Percentiles rank a stretch among this genome's conserved stretches.
Conservation (phyloP, 2,113 vertebrate genomes). For the Crypturellus undulatus region DNA sequence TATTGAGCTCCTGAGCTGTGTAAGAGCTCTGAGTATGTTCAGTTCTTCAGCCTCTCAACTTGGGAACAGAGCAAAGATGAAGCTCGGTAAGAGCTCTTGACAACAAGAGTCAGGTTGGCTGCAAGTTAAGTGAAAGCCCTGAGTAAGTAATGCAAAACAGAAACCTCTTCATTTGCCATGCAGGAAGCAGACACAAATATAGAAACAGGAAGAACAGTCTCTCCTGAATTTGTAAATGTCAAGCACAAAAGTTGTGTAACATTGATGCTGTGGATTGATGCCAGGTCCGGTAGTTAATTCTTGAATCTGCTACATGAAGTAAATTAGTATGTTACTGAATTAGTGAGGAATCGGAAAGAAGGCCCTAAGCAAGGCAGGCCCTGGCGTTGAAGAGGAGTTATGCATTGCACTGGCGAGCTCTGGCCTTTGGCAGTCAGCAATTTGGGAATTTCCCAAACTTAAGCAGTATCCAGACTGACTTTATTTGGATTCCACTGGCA, state of each 20-base stretch:
- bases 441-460: not conserved
- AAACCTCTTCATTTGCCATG: not conserved
- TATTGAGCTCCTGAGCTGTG: not conserved
- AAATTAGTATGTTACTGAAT: not conserved
- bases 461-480: not conserved
- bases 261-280: not conserved
- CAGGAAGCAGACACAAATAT: not conserved
- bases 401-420: not conserved
- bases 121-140: not conserved
- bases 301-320: not conserved
- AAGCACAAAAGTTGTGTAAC: not conserved
- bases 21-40: not conserved
- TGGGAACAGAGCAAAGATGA: not conserved
- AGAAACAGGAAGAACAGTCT: not conserved
- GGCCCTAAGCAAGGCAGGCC: not conserved
- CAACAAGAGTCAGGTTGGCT: not conserved
- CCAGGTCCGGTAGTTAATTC: not conserved
- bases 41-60: not conserved
- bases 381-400: not conserved
- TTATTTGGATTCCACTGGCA: not conserved
- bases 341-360: not conserved
- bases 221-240: not conserved
- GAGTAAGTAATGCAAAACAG: not conserved
- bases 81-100: not conserved
- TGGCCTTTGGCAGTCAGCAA: not conserved